Evolutionary conservation across 1,140 invertebrate genomes (phyloP).

Genomic region (Luehdorfia chinensis): DNA sequence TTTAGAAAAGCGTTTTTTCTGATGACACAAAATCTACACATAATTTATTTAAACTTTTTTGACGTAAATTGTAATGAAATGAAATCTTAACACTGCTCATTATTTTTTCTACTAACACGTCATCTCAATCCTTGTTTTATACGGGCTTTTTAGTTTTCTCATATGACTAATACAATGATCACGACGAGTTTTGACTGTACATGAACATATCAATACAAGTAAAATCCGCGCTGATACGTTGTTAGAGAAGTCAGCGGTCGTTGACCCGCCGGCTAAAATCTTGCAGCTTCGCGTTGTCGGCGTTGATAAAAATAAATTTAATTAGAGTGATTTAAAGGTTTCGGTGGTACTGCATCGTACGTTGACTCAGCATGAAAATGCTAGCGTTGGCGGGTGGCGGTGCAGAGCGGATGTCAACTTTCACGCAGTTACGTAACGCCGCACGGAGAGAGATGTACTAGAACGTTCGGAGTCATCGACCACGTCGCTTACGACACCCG

Average conservation of each 20-base stretch:
- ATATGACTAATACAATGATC: slow-evolving; percentile 4
- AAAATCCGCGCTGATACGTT: slow-evolving; percentile 16
- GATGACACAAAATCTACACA: too few species aligned
- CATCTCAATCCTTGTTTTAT: too few species aligned
- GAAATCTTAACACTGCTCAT: too few species aligned
- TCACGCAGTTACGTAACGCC: slow-evolving; percentile 69
- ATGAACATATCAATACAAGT: slow-evolving; percentile 7
- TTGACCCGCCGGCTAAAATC: slow-evolving; percentile 7
- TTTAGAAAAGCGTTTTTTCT: too few species aligned
- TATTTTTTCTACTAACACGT: too few species aligned
- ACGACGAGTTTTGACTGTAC: slow-evolving; percentile 2
- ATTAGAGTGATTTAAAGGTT: slow-evolving; percentile 9
- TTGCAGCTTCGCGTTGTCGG: not conserved
- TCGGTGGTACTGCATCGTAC: slow-evolving; percentile 11
- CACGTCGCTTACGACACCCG: slow-evolving; percentile 68
- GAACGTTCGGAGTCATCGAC: slow-evolving; percentile 75
- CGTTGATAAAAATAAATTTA: slow-evolving; percentile 10
- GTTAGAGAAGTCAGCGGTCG: slow-evolving; percentile 4
- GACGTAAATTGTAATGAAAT: too few species aligned
- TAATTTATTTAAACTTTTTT: too few species aligned
- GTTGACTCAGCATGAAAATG: slow-evolving; percentile 2
- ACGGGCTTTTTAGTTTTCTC: too few species aligned
- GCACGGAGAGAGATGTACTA: slow-evolving; percentile 65
- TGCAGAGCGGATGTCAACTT: slow-evolving; percentile 56
- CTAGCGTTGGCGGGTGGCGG: not conserved